Base-by-base conservation (phyloP, 2,888 invertebrate genomes). In the Piscicola geometra region DNA sequence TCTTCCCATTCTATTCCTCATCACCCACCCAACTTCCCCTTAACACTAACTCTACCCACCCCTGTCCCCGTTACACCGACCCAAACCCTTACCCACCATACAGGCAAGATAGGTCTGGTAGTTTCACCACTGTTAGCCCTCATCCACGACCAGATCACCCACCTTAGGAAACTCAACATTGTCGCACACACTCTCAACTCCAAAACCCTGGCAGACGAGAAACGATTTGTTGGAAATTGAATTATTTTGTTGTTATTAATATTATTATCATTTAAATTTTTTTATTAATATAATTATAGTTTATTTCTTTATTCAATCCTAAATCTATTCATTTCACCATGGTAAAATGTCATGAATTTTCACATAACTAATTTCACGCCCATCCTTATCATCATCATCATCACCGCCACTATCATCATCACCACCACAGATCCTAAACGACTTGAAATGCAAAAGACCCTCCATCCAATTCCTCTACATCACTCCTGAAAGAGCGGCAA, bases 1-100 rank as follows among this genome's bases (percentile, higher is more conserved):
- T n/a, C n/a, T n/a, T n/a, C n/a, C n/a, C n/a, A n/a, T n/a, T 98
- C 97, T 0, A 87, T 99, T 30, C 97, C 97, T 86, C 99, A 94
- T 86, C 98, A 98, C 86, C 87, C 99, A 79, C 99, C 99, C 50
- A 94, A 96, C 0, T 89, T 95, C 80, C 87, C 94, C 81, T 89
- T 90, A 75, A n/a, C 15, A 18, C 3, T 15, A 41, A 41, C 41
- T 41, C 41, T 41, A 41, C 41, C 41, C 5, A 41, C 15, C 5
- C 5, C 41, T 41, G 41, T 41, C 41, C 5, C 41, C 15, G n/a
- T n/a, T n/a, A n/a, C n/a, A n/a, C 41, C 60, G 15, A 56, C 90
- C 76, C n/a, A n/a, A n/a, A n/a, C n/a, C n/a, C n/a, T n/a, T n/a
- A n/a, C n/a, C n/a, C n/a, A n/a, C n/a, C n/a, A n/a, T n/a, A 60